A percentile compares a stretch with the other conserved stretches of the same genome.
Evolutionary conservation across 2,888 invertebrate species (phyloP).

Genomic region (Conops quadrifasciatus): DNA sequence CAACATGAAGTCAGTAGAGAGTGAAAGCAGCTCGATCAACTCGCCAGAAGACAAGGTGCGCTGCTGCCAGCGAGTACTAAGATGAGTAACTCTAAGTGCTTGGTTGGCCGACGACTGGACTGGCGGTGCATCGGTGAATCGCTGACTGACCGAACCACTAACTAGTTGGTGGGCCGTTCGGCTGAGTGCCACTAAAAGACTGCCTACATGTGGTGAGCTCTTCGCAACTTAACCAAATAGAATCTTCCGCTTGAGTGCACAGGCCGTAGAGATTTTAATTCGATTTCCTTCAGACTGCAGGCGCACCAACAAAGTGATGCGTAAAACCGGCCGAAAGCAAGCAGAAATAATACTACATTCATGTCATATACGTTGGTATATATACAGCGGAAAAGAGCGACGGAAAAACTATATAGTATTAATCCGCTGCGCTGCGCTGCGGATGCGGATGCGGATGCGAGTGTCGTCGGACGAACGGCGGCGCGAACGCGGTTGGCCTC

Average conservation of each 20-base stretch:
- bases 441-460: slow-evolving; percentile 7
- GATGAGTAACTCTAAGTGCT: not conserved
- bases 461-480: too few relatives aligned
- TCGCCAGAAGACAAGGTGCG: not conserved
- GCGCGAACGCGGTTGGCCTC: not conserved
- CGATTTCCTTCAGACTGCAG: slow-evolving; percentile 36
- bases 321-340: not conserved
- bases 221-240: slow-evolving; percentile 11
- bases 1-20: not conserved
- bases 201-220: slow-evolving; percentile 2
- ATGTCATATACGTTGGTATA: too few relatives aligned
- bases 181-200: not conserved
- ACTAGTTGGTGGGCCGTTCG: not conserved
- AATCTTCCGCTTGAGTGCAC: slow-evolving; percentile 36
- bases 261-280: slow-evolving; percentile 42
- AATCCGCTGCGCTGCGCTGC: slow-evolving; percentile 4
- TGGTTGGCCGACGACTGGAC: not conserved
- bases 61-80: not conserved
- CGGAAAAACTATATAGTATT: not conserved
- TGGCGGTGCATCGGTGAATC: not conserved
- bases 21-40: slow-evolving; percentile 1
- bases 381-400: not conserved
- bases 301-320: not conserved
- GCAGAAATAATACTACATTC: slow-evolving; percentile 3
- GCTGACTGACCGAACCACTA: not conserved